These are phyloP conservation scores for Lacanobia oleracea DNA, from an alignment of 2,888 invertebrate species.

Conservation along the genomic window DNA sequence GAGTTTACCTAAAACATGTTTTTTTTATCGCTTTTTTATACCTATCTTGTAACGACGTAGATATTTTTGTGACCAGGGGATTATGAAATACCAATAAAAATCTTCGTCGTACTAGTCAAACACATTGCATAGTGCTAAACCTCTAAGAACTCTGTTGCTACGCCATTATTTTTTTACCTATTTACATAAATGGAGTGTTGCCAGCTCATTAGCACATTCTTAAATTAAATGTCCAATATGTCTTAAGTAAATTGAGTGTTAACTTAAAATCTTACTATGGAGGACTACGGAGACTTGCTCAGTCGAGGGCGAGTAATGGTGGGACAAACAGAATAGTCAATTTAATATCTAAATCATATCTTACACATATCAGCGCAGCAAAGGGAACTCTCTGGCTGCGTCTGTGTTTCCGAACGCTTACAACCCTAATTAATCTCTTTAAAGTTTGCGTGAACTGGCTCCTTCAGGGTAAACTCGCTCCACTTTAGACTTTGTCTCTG, in stretches of 20 bases:
- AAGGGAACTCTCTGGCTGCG: too few relatives aligned
- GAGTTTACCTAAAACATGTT: neutral
- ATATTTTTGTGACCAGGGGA: neutral
- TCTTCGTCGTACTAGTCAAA: neutral
- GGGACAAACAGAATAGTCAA: too few relatives aligned
- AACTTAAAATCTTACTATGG: neutral
- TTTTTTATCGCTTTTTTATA: constrained; percentile 10
- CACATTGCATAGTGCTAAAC: neutral
- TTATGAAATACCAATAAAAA: neutral
- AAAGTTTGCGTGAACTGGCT: too few relatives aligned
- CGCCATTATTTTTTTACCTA: constrained; percentile 4
- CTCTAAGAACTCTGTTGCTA: constrained; percentile 10
- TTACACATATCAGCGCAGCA: too few relatives aligned
- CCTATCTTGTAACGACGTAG: neutral
- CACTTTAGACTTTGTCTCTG: too few relatives aligned
- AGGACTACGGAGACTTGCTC: neutral
- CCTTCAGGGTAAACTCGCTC: too few relatives aligned
- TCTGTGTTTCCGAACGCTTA: too few relatives aligned
- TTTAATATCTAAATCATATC: too few relatives aligned
- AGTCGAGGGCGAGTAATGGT: too few relatives aligned
- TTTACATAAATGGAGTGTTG: constrained; percentile 28
- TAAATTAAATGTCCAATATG: constrained; percentile 18
- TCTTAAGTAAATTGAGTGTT: neutral
- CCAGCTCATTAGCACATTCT: constrained; percentile 16
- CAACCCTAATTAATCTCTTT: too few relatives aligned